Base-by-base conservation (phyloP, 2,888 invertebrate genomes). In the Elmis aenea region DNA sequence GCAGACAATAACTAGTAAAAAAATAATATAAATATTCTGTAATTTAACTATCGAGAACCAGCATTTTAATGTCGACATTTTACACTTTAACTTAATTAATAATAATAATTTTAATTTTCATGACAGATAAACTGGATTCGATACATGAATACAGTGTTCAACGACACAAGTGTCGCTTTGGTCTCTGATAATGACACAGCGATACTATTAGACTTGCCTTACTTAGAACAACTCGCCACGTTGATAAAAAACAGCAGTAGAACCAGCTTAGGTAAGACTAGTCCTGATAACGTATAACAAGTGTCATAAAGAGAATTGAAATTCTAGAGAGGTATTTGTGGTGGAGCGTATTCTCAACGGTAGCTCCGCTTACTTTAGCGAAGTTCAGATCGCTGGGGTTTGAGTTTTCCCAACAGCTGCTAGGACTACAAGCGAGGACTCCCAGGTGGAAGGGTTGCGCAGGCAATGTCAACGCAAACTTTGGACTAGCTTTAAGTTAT, bases 311-410 rank as follows among this genome's bases (percentile, higher is more conserved):
- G n/a, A n/a, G n/a, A 47, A 42, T 41, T 45, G 14, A 39, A 47
- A 51, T 62, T 65, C 20, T 69, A 78, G 84, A 80, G 41, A 80
- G 81, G 42, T 85, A 79, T 66, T 62, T 83, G 12, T 79, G 83
- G 73, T 85, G 85, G 85, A 74, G 77, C 52, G 71, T 80, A 36
- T 79, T 79, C 63, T 76, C 79, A 5, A 75, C 77, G 8, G 70
- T 81, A 26, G 77, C 79, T 0, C 78, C 79, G 13, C 70, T 81
- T 62, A 77, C 80, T 4, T 66, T 73, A 26, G 60, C 66, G 38
- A 61, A 69, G 42, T 79, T 79, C 66, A 71, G 78, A 9, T 72
- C 72, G 40, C 69, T 80, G 2, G 78, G 77, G 16, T 81, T 81
- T 63, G 71, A 76, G 63, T 82, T 82, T 68, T 77, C 77, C 3